phyloP scores from a whole-genome alignment of 1,140 invertebrate genomes.

The Archivesica marissinica region DNA sequence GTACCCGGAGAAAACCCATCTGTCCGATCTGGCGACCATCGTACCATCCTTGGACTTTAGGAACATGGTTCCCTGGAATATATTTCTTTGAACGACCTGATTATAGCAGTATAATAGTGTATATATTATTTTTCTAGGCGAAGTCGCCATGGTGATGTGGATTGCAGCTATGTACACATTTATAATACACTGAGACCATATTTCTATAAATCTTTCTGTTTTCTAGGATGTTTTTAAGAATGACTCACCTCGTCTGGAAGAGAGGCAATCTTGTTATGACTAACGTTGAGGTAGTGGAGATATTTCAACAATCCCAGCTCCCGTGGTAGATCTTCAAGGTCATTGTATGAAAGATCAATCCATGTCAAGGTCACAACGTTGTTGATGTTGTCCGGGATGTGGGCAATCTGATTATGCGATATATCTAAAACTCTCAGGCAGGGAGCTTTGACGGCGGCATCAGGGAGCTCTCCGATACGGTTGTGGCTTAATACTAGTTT shows the following conservation, averaged over 20 bases:
- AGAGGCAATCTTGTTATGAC: slow-evolving; percentile 74
- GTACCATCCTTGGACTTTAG: no score
- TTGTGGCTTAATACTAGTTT: slow-evolving; percentile 77
- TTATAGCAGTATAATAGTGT: no score
- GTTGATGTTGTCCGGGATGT: slow-evolving; percentile 77
- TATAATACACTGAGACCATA: no score
- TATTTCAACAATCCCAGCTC: slow-evolving; percentile 78
- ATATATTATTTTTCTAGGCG: no score
- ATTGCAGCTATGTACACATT: no score
- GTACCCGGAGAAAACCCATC: no score
- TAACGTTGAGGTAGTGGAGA: slow-evolving; percentile 75
- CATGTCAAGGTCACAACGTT: slow-evolving; percentile 75
- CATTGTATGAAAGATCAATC: slow-evolving; percentile 78
- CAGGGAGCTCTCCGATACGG: slow-evolving; percentile 77
- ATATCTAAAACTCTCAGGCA: slow-evolving; percentile 75
- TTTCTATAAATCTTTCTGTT: no score
- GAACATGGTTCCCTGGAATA: no score
- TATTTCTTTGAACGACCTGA: no score
- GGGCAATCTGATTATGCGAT: slow-evolving; percentile 75
- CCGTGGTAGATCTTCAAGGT: slow-evolving; percentile 74
- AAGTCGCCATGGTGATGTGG: no score
- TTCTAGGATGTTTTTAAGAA: background rate
- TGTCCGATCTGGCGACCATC: no score
- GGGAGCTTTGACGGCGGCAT: slow-evolving; percentile 75
- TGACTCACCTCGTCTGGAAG: slow-evolving; percentile 77